Percentiles rank a stretch among this genome's conserved stretches.
Conservation (phyloP, 2,113 vertebrate species). For the Eolophus roseicapilla region DNA sequence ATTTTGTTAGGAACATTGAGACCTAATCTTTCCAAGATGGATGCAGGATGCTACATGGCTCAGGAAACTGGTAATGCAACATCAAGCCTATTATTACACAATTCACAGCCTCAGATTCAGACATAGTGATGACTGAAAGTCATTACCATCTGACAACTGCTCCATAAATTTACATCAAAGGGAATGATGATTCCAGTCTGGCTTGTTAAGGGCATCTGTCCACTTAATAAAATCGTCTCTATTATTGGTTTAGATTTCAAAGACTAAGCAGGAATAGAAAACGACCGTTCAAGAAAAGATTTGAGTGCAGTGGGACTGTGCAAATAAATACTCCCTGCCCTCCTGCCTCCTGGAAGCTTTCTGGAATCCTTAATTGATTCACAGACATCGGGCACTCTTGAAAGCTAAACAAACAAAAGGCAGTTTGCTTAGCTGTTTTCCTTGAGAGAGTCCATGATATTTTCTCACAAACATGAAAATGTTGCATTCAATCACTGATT, state of each 20-base stretch:
- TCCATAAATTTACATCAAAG: conserved; percentile 42
- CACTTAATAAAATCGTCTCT: not conserved
- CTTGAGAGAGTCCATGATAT: not conserved
- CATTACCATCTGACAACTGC: conserved; percentile 53
- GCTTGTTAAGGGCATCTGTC: conserved; percentile 33
- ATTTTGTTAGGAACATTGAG: conserved; percentile 60
- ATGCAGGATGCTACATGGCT: conserved; percentile 55
- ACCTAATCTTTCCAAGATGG: conserved; percentile 63
- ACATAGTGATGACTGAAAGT: conserved; percentile 66
- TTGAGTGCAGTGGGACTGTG: not conserved
- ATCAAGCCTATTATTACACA: conserved; percentile 58
- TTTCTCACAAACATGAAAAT: not conserved
- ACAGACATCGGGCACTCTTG: not conserved
- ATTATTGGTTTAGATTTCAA: conserved; percentile 2
- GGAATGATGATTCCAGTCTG: conserved; percentile 16
- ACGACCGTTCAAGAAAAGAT: not conserved
- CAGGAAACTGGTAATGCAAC: conserved; percentile 62
- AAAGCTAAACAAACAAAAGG: not conserved
- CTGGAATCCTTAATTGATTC: conserved; percentile 25
- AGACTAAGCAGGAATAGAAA: conserved; percentile 14
- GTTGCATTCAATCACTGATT: not conserved
- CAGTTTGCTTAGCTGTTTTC: not conserved
- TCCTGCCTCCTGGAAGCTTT: not conserved
- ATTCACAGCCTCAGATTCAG: conserved; percentile 61
- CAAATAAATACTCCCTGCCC: not conserved